Conservation (phyloP, 2,113 vertebrate species). For the Python bivittatus region DNA sequence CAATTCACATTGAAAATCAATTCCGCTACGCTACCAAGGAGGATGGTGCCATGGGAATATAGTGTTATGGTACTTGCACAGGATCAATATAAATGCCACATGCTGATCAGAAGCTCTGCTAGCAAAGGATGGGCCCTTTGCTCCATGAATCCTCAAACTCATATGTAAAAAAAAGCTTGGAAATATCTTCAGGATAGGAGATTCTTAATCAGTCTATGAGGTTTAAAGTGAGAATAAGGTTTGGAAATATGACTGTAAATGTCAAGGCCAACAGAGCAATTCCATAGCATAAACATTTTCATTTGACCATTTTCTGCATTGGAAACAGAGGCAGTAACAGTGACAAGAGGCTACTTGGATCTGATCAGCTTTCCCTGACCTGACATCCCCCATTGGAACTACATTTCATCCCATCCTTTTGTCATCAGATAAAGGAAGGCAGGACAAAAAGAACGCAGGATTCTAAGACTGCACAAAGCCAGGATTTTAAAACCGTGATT, state of each 20-base stretch:
- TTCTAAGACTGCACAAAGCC: not conserved
- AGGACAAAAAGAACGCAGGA: not conserved
- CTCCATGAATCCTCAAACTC: not conserved
- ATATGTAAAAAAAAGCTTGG: not conserved
- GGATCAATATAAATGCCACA: too few relatives aligned
- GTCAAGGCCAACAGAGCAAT: not conserved
- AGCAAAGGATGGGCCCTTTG: not conserved
- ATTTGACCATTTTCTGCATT: not conserved
- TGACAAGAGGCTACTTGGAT: not conserved
- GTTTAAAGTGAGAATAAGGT: not conserved
- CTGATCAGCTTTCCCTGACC: not conserved
- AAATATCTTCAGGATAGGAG: not conserved
- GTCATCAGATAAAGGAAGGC: not conserved
- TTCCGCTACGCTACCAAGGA: too few relatives aligned
- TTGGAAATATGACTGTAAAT: not conserved
- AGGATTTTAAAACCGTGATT: not conserved
- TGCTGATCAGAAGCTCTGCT: not conserved
- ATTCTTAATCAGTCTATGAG: not conserved
- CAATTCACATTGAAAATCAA: too few relatives aligned
- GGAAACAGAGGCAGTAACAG: not conserved
- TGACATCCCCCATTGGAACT: not conserved
- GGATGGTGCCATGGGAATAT: too few relatives aligned
- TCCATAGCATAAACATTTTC: not conserved
- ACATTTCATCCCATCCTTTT: not conserved
- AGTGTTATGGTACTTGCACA: too few relatives aligned